A percentile compares a stretch with the other conserved stretches of the same genome.
Conservation (phyloP, 2,888 invertebrate species). For the Argynnis bischoffii region DNA sequence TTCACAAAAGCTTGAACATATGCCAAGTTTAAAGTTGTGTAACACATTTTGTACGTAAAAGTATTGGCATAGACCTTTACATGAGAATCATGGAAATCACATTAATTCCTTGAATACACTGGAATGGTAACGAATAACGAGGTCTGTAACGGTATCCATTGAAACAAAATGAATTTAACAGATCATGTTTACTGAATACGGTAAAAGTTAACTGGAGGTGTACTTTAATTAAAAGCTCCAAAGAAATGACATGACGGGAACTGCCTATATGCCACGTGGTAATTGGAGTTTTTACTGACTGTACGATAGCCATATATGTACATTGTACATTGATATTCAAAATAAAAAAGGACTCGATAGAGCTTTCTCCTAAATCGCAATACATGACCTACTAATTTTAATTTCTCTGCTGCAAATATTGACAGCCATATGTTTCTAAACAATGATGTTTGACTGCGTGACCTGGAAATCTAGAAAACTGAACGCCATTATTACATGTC, state of each 20-base stretch:
- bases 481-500: constrained; percentile 43
- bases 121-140: constrained; percentile 60
- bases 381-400: constrained; percentile 59
- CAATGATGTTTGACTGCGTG: constrained; percentile 52
- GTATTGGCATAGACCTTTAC: constrained; percentile 20
- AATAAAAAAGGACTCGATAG: constrained; percentile 44
- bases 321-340: constrained; percentile 40
- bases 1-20: too few species aligned
- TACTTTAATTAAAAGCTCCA: constrained; percentile 77
- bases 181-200: constrained; percentile 55
- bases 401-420: constrained; percentile 58
- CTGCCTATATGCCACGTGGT: constrained; percentile 49
- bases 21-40: too few species aligned
- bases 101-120: constrained; percentile 59
- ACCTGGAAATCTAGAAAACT: constrained; percentile 61
- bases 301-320: constrained; percentile 51
- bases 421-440: constrained; percentile 54
- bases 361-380: constrained; percentile 61
- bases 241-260: constrained; percentile 61
- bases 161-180: constrained; percentile 53
- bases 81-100: constrained; percentile 40
- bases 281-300: constrained; percentile 66
- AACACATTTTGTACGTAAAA: background rate
- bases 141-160: constrained; percentile 66
- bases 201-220: constrained; percentile 72